phyloP scores from a whole-genome alignment of 2,113 vertebrate genomes.

The Cheirogaleus medius region DNA sequence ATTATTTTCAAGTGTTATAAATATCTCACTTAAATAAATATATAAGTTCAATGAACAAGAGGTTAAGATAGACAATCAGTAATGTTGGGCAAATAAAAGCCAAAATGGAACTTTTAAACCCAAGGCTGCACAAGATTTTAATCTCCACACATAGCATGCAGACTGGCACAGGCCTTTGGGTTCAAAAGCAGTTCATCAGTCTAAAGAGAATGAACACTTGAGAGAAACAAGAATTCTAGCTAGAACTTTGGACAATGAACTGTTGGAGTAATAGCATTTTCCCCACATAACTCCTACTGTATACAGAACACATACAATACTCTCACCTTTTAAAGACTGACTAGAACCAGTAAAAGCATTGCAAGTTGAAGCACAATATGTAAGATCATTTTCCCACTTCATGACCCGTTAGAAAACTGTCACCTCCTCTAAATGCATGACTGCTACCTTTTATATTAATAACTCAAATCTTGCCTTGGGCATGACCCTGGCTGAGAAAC shows the following conservation, averaged over 20 bases:
- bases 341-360: not conserved
- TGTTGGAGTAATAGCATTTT: not conserved
- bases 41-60: not conserved
- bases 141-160: not conserved
- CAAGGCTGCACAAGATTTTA: not conserved
- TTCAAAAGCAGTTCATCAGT: not conserved
- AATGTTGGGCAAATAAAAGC: not conserved
- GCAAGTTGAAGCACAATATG: not conserved
- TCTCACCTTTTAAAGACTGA: not conserved
- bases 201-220: not conserved
- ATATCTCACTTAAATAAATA: not conserved
- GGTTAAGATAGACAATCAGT: not conserved
- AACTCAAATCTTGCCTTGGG: not conserved
- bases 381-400: not conserved
- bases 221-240: not conserved
- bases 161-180: not conserved
- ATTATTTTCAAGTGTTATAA: not conserved
- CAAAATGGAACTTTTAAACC: not conserved
- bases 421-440: not conserved
- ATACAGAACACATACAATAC: not conserved
- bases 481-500: not conserved
- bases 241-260: not conserved
- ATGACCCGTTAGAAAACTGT: not conserved
- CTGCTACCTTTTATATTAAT: not conserved
- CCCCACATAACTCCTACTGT: not conserved